Percentiles rank a stretch among this genome's conserved stretches.
phyloP scores from a whole-genome alignment of 2,797 vertebrate species.

The Merluccius polli region DNA sequence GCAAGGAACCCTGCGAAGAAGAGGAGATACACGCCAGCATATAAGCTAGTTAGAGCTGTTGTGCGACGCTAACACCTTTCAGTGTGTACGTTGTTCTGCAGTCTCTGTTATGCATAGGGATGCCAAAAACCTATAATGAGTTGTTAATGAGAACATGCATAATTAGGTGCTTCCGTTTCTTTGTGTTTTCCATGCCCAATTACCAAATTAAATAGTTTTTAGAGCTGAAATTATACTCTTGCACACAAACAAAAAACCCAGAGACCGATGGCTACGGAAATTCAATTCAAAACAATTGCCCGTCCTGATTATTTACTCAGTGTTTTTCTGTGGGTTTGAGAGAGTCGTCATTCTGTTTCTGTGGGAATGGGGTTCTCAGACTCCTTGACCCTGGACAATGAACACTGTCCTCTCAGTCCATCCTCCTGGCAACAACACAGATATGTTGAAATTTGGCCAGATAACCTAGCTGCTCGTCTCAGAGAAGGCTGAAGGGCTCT shows the following conservation, averaged over 20 bases:
- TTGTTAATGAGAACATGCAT: slow-evolving; percentile 20
- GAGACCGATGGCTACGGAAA: slow-evolving; percentile 32
- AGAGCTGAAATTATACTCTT: slow-evolving; percentile 6
- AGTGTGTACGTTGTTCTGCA: slow-evolving; percentile 8
- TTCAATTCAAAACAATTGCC: slow-evolving; percentile 12
- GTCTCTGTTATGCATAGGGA: slow-evolving; percentile 5
- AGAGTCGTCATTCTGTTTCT: slow-evolving; percentile 41
- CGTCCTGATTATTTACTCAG: slow-evolving; percentile 51
- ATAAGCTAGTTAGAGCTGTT: slow-evolving; percentile 39
- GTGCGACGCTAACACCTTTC: not conserved
- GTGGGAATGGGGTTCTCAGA: slow-evolving; percentile 40
- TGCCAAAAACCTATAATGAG: slow-evolving; percentile 10
- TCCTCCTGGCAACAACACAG: slow-evolving; percentile 12
- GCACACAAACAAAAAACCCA: slow-evolving; percentile 16
- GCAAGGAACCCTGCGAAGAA: slow-evolving; percentile 27
- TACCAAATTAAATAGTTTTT: slow-evolving; percentile 1
- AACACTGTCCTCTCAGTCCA: slow-evolving; percentile 56
- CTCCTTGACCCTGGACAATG: slow-evolving; percentile 48
- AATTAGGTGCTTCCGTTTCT: slow-evolving; percentile 5
- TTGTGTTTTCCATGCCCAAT: not conserved
- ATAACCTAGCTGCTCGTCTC: slow-evolving; percentile 50
- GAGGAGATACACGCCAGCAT: slow-evolving; percentile 43
- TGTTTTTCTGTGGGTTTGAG: slow-evolving; percentile 48
- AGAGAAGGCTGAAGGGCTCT: slow-evolving; percentile 36
- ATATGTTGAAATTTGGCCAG: slow-evolving; percentile 51